phyloP scores from a whole-genome alignment of 2,888 invertebrate genomes.

The Ceriagrion tenellum region DNA sequence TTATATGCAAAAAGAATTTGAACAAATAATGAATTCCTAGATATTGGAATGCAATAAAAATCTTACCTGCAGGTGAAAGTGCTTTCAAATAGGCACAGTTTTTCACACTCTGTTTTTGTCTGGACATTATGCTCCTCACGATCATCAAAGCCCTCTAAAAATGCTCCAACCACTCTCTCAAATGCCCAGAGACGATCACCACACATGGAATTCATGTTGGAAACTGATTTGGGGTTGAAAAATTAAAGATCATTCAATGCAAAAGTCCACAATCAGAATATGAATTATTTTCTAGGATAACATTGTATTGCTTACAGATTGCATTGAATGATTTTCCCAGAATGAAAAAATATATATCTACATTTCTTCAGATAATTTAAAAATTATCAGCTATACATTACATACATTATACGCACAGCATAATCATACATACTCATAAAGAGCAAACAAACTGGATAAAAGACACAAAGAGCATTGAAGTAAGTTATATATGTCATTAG shows the following conservation, averaged over 20 bases:
- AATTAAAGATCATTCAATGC: neutral
- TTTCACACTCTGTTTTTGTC: slow-evolving; percentile 78
- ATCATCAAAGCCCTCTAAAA: slow-evolving; percentile 77
- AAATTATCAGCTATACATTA: too few species aligned
- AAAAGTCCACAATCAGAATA: too few species aligned
- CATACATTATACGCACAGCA: too few species aligned
- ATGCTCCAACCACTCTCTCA: slow-evolving; percentile 78
- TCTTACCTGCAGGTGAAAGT: slow-evolving; percentile 78
- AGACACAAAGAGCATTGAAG: too few species aligned
- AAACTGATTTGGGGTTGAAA: slow-evolving; percentile 73
- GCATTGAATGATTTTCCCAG: too few species aligned
- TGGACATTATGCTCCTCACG: slow-evolving; percentile 76
- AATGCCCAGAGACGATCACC: slow-evolving; percentile 79
- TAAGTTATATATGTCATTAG: too few species aligned
- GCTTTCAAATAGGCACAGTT: slow-evolving; percentile 79
- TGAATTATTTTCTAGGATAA: too few species aligned
- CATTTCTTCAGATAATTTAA: too few species aligned
- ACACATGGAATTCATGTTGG: slow-evolving; percentile 76
- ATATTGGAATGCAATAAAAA: neutral
- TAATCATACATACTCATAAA: too few species aligned
- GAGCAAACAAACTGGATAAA: too few species aligned
- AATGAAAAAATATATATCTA: too few species aligned
- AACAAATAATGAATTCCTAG: neutral
- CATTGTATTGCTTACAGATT: too few species aligned
- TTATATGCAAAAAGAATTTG: neutral